These are phyloP conservation scores for Julus scandinavius DNA, from an alignment of 2,888 invertebrate species.

Conservation along the genomic window DNA sequence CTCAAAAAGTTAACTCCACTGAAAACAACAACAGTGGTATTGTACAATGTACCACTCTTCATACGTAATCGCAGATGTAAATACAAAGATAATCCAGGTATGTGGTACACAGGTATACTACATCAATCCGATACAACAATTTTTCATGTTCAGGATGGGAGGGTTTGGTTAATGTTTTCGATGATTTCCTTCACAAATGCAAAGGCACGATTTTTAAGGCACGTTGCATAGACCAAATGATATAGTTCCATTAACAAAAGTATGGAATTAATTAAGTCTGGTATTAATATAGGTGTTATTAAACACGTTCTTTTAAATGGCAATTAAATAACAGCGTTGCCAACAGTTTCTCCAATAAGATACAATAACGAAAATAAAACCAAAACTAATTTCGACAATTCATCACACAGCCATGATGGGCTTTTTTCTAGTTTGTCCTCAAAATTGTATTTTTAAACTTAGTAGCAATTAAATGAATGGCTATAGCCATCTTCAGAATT, in stretches of 20 bases:
- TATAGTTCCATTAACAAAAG: background rate
- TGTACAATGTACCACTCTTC: too few relatives aligned
- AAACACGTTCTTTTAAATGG: background rate
- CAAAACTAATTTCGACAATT: background rate
- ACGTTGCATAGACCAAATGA: background rate
- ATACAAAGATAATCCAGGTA: background rate
- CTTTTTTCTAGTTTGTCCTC: background rate
- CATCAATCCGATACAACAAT: background rate
- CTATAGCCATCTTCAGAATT: background rate
- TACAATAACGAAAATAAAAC: background rate
- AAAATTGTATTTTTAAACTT: background rate
- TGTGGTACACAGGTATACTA: background rate
- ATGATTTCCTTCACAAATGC: background rate
- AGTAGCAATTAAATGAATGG: background rate
- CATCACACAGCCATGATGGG: background rate
- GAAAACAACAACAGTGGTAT: too few relatives aligned
- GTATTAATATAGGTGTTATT: background rate
- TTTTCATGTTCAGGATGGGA: background rate
- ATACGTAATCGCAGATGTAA: background rate
- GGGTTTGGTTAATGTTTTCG: background rate
- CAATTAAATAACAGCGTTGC: background rate
- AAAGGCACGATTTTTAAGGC: background rate
- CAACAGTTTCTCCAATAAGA: background rate
- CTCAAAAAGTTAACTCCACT: too few relatives aligned
- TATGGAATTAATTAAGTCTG: background rate